phyloP scores from a whole-genome alignment of 2,797 vertebrate species.

The Spinibarbus caldwelli region DNA sequence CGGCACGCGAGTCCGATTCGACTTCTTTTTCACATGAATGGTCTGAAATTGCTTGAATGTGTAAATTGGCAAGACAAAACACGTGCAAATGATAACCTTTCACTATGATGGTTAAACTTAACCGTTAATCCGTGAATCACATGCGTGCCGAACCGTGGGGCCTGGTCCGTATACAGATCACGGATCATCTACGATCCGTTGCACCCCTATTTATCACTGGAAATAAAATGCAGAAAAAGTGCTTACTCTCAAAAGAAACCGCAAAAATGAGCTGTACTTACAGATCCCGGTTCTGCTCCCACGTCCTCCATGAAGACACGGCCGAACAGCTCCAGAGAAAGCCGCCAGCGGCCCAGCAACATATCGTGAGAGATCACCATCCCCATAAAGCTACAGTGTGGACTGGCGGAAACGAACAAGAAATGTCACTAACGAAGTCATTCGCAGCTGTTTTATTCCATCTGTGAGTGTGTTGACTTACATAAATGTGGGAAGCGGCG shows the following conservation, averaged over 20 bases:
- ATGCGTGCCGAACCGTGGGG: neutral
- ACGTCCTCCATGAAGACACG: conserved; percentile 99
- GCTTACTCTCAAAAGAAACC: neutral
- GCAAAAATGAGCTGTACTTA: conserved; percentile 68
- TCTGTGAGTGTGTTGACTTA: conserved; percentile 58
- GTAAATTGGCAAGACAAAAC: too few species aligned
- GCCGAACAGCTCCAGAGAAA: conserved; percentile 95
- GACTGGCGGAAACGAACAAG: conserved; percentile 72
- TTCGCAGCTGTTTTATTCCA: neutral
- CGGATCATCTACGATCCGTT: neutral
- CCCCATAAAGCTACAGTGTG: conserved; percentile 99
- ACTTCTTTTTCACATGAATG: too few species aligned
- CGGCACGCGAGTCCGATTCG: too few species aligned
- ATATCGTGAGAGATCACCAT: conserved; percentile 99
- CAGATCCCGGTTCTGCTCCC: conserved; percentile 97
- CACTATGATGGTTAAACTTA: too few species aligned
- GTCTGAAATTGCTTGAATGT: too few species aligned
- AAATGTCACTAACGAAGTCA: neutral
- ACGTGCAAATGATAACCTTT: too few species aligned
- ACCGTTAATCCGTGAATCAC: neutral
- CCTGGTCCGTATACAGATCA: neutral
- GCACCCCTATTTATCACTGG: neutral
- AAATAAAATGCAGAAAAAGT: neutral
- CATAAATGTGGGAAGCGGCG: conserved; percentile 96
- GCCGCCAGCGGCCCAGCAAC: conserved; percentile 96